phyloP scores from a whole-genome alignment of 2,888 invertebrate genomes.

The Ormyrus rosae region DNA sequence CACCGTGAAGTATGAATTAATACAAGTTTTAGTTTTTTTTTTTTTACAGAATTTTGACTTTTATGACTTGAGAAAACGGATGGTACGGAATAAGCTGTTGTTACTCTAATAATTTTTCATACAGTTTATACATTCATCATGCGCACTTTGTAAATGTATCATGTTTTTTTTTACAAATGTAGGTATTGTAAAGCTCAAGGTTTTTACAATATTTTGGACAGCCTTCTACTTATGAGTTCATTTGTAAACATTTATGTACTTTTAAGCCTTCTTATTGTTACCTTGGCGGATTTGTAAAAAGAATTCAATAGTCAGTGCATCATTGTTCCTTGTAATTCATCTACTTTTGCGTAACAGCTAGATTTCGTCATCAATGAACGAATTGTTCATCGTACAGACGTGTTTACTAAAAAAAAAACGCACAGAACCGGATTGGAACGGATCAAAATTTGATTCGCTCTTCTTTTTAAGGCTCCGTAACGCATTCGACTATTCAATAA shows the following conservation, averaged over 20 bases:
- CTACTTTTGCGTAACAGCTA: no score
- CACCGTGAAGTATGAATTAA: no score
- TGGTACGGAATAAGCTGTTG: no score
- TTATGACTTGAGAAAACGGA: no score
- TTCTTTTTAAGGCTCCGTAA: background rate
- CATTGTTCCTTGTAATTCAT: background rate
- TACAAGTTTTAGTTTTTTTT: no score
- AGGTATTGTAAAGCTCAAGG: background rate
- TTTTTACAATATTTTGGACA: background rate
- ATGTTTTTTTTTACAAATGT: background rate
- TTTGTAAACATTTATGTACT: background rate
- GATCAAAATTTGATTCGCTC: background rate
- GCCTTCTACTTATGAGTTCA: background rate
- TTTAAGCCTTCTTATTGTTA: background rate
- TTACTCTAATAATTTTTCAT: no score
- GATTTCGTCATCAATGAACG: no score
- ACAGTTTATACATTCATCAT: no score
- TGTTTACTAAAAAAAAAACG: constrained; percentile 2
- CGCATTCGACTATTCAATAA: background rate
- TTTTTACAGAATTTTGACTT: no score
- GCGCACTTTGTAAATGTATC: no score
- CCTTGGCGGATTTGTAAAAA: background rate
- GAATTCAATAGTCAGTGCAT: background rate
- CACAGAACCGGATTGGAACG: constrained; percentile 1
- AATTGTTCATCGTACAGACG: background rate